Conservation (phyloP, 2,113 vertebrate genomes). For the Mionectes macconnelli region DNA sequence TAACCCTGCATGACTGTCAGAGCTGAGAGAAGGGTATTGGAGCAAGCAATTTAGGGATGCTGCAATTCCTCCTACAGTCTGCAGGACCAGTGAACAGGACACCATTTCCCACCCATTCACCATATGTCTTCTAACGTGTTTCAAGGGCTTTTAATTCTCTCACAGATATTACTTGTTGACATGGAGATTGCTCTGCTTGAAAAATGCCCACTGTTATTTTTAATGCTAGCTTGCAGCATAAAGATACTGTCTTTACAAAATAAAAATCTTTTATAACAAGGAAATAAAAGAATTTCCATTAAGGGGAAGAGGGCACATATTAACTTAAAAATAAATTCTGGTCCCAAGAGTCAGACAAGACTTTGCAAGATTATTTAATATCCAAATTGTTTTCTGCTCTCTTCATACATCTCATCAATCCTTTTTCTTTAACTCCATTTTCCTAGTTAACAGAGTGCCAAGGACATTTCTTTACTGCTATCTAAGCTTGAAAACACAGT, state of each 20-base stretch:
- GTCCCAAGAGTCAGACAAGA: background rate
- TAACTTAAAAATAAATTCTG: background rate
- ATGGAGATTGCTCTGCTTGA: slow-evolving; percentile 7
- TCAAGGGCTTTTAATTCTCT: background rate
- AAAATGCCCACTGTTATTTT: background rate
- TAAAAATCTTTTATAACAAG: background rate
- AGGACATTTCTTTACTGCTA: background rate
- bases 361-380: background rate
- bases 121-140: background rate
- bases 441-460: background rate
- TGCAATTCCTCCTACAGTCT: background rate
- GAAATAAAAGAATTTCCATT: background rate
- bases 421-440: background rate
- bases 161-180: background rate
- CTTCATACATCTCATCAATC: background rate
- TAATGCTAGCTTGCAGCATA: background rate
- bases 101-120: background rate
- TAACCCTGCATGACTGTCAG: background rate
- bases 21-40: background rate
- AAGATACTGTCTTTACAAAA: background rate
- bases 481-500: background rate
- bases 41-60: background rate
- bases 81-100: background rate
- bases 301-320: background rate
- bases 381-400: background rate